Base-by-base conservation (phyloP, 1,140 invertebrate species). In the Heliconius nattereri region DNA sequence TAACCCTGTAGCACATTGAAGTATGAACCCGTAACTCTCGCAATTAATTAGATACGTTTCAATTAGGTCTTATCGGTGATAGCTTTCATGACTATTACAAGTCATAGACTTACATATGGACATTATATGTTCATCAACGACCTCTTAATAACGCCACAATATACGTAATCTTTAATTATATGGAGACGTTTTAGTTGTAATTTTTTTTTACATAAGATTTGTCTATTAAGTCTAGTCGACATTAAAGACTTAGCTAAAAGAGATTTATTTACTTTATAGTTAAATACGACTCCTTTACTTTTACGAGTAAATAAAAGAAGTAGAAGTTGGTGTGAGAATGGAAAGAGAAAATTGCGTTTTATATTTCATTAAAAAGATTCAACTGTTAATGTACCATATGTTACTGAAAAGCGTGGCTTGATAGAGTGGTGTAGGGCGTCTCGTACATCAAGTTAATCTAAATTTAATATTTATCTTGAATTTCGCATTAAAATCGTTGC, bases 401-500 rank as follows among this genome's bases (percentile, higher is more conserved):
- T 85, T 83, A 77, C 78, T 71, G 78, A 80, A 84, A 78, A 85
- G 73, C 74, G 75, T 78, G 77, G 78, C 73, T 81, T 71, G 82
- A 80, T 81, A 66, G 75, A 78, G 75, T 71, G 70, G 70, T 20
- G 9, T n/a, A 71, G 74, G 66, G 54, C 23, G n/a, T 66, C 9
- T 66, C 60, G 49, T 66, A 66, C 23, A 26, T 66, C 16, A 29
- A 3, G 60, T 26, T 66, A 66, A 66, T 66, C 23, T 66, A 13
- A 26, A 7, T 13, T 29, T 26, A 66, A 66, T 66, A 66, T 66
- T 66, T 66, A 66, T 66, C 1, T 57, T 57, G 54, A 52, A 7
- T 19, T 52, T 52, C 6, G 7, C 7, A 20, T 52, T 52, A 57
- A 57, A 57, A 57, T 57, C 0, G 9, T n/a, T 20, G 7, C 54